Base-by-base conservation (phyloP, 2,113 vertebrate species). In the Taurulus bubalis region DNA sequence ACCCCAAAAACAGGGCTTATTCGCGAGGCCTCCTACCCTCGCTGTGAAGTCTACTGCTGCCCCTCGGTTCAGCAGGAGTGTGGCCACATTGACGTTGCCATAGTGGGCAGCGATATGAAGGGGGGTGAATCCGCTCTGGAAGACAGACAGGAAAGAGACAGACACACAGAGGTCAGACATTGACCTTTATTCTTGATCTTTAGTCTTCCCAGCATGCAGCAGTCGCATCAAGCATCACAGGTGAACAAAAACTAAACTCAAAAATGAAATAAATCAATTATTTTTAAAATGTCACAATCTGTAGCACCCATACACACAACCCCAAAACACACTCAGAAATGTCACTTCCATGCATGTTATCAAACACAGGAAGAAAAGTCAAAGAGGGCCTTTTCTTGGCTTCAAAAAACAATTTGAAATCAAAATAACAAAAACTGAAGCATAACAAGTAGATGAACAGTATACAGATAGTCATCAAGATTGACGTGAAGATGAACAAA, bases 51-150 rank as follows among this genome's bases (percentile, higher is more conserved):
- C 98, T 0, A 99, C 98, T 0, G 97, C 97, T 0, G 97, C 97
- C 65, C 98, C 98, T 20, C 98, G 95, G 92, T 99, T 99, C 15
- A 99, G 96, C 75, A 99, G 95, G 32, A 99, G 96, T 0, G 97
- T 99, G 0, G 98, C 97, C 88, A 99, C 98, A 0, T 99, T 99
- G 82, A 98, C 98, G 0, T 99, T 99, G 49, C 98, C 98, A 0
- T 99, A 99, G 92, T 99, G 98, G 0, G 98, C 98, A 0, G 98
- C 97, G 22, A 99, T 99, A 85, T 99, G 98, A 91, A 99, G 91
- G 15, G 98, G 98, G 0, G 98, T 99, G 53, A 99, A 99, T 74
- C 98, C 98, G 68, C 98, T 99, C 98, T 99, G 38, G 8, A 92
- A 94, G 85, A 91, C 69, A 91, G 77, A 85, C 55, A 32, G 11